Evolutionary conservation across 2,888 invertebrate genomes (phyloP).

Genomic region (Drosophila monieri): DNA sequence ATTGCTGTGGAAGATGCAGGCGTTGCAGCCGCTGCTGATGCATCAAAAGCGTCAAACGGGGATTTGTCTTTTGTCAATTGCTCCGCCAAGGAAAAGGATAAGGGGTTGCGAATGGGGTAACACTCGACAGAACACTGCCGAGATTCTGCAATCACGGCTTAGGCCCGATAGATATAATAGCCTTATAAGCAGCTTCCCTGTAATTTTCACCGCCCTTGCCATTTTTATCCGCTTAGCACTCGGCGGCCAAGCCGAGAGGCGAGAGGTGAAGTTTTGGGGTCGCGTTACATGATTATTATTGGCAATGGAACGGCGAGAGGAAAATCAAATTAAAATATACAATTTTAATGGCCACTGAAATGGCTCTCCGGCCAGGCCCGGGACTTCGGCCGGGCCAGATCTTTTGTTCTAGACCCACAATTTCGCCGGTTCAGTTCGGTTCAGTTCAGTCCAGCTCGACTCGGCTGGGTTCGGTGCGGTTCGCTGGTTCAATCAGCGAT

Average conservation of each 20-base stretch:
- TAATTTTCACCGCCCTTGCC: slow-evolving; percentile 16
- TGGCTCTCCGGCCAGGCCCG: slow-evolving; percentile 20
- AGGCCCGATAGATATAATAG: slow-evolving; percentile 66
- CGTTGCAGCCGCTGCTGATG: slow-evolving; percentile 54
- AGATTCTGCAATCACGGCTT: slow-evolving; percentile 57
- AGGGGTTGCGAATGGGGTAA: slow-evolving; percentile 16
- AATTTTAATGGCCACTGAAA: slow-evolving; percentile 72
- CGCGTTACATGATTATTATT: slow-evolving; percentile 65
- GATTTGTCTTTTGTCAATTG: slow-evolving; percentile 46
- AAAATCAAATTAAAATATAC: slow-evolving; percentile 79
- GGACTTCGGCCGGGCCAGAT: slow-evolving; percentile 20
- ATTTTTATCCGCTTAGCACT: slow-evolving; percentile 61
- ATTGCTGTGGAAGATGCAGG: slow-evolving; percentile 23
- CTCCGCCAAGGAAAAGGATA: slow-evolving; percentile 13
- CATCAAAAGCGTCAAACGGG: slow-evolving; percentile 57
- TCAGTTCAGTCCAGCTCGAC: slow-evolving; percentile 42
- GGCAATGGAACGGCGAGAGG: slow-evolving; percentile 61
- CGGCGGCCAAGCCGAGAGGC: background rate
- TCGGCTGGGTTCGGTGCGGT: slow-evolving; percentile 45
- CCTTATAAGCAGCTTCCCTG: slow-evolving; percentile 59
- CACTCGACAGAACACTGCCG: background rate
- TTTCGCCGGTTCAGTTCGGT: slow-evolving; percentile 41
- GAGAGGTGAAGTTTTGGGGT: slow-evolving; percentile 17
- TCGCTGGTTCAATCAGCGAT: slow-evolving; percentile 76
- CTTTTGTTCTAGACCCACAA: slow-evolving; percentile 61